Evolutionary conservation across 1,140 invertebrate genomes (phyloP).

Genomic region (Triops longicaudatus): DNA sequence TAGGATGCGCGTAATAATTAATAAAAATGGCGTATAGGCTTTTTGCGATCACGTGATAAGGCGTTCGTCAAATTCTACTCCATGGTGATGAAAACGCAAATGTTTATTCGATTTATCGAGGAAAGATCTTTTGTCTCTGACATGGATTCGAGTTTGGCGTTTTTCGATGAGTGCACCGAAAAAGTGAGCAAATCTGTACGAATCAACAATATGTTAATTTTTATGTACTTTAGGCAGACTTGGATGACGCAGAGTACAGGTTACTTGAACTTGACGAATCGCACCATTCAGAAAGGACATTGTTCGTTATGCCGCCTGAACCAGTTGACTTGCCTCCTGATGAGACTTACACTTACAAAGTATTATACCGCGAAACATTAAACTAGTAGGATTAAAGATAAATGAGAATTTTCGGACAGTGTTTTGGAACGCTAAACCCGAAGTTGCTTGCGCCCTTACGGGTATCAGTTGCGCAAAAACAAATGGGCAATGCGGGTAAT

Average conservation of each 20-base stretch:
- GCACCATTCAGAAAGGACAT: conserved; percentile 75
- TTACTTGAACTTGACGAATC: conserved; percentile 68
- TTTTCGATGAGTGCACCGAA: conserved; percentile 96
- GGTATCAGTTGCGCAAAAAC: conserved; percentile 29
- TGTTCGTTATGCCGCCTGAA: conserved; percentile 94
- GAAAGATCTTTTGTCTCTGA: conserved; percentile 97
- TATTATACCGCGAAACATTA: no score
- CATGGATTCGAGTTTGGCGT: conserved; percentile 82
- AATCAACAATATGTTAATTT: background rate
- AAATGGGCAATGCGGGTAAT: background rate
- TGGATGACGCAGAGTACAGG: conserved; percentile 46
- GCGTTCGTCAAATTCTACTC: conserved; percentile 84
- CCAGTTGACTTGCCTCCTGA: conserved; percentile 41
- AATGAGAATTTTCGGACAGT: conserved; percentile 31
- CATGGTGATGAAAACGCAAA: conserved; percentile 84
- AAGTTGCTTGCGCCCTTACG: conserved; percentile 39
- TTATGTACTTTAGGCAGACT: conserved; percentile 40
- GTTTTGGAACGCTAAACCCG: conserved; percentile 42
- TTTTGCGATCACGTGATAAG: conserved; percentile 59
- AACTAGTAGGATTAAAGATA: no score
- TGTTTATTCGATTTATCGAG: conserved; percentile 97
- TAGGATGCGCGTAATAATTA: background rate
- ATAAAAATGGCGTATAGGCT: conserved; percentile 40
- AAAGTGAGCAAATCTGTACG: conserved; percentile 33
- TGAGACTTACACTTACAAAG: conserved; percentile 39